phyloP scores from a whole-genome alignment of 2,797 vertebrate species.

The Enteromius radiatus region DNA sequence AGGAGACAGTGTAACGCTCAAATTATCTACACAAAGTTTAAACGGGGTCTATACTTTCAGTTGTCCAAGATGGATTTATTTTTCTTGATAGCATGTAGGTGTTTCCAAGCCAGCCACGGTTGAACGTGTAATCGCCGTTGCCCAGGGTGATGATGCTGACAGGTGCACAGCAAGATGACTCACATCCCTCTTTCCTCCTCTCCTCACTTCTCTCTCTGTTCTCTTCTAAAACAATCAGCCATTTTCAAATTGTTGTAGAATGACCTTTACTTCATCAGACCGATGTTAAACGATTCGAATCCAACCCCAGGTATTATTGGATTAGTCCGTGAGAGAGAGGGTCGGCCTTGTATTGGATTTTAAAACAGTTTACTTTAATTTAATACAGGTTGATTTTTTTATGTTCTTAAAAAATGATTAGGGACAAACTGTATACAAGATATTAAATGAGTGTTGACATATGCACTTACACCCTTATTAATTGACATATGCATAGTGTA shows the following conservation, averaged over 20 bases:
- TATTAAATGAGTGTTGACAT: background rate
- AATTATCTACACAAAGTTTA: background rate
- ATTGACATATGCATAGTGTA: background rate
- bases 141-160: slow-evolving; percentile 19
- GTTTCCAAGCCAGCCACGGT: background rate
- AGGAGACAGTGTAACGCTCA: background rate
- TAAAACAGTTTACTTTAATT: slow-evolving; percentile 3
- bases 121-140: slow-evolving; percentile 7
- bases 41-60: background rate
- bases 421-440: background rate
- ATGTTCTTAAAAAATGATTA: background rate
- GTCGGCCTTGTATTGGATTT: background rate
- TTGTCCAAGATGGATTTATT: background rate
- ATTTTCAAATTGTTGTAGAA: background rate
- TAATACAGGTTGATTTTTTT: slow-evolving; percentile 19
- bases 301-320: background rate
- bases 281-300: background rate
- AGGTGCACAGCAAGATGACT: slow-evolving; percentile 16
- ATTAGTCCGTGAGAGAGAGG: background rate
- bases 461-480: background rate
- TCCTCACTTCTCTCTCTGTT: background rate
- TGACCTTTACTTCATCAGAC: slow-evolving; percentile 7
- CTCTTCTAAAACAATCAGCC: background rate
- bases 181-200: background rate
- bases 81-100: slow-evolving; percentile 12